Evolutionary conservation across 2,797 vertebrate genomes (phyloP), one percentile per base, ranked within the genome.

Genomic region (Alosa sapidissima): DNA sequence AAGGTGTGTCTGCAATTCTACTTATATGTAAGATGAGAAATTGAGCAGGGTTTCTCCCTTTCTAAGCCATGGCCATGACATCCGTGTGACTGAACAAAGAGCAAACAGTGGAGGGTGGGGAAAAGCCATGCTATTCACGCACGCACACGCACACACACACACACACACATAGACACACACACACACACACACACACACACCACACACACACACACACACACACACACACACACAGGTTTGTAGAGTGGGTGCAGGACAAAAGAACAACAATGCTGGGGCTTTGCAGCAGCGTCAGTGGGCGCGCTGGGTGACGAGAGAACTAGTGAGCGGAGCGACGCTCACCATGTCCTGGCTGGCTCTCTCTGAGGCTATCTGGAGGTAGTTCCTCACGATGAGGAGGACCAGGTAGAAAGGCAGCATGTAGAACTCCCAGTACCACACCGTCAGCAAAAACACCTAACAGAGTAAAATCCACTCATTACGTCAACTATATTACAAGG

Each of bases 391-490:
- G 85, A 99, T 96, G 86, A 99, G 95, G 85, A 98, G 88, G 85
- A 98, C 89, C 87, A 99, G 88, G 83, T 94, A 95, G 91, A 99
- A 86, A 5, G 98, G 98, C 87, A 99, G 91, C 98, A 99, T 98
- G 93, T 97, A 99, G 84, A 99, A 94, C 83, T 99, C 97, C 93
- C 97, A 96, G 4, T 95, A 94, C 98, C 98, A 99, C 81, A 99
- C 96, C 0, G 95, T 95, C 88, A 97, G 82, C 88, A 99, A 19
- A 87, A 99, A 99, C 13, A 98, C 91, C 98, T 99, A 93, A 88
- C 91, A 90, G 33, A 47, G 82, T 21, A 16, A 58, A 58, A 6
- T 58, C 19, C 19, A 21, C 19, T 58, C 55, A 58, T 41, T 41
- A 41, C 41, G 41, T 41, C 41, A 41, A 41, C 41, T 41, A 41